phyloP scores from a whole-genome alignment of 2,113 vertebrate species.

The Phaetusa simplex region DNA sequence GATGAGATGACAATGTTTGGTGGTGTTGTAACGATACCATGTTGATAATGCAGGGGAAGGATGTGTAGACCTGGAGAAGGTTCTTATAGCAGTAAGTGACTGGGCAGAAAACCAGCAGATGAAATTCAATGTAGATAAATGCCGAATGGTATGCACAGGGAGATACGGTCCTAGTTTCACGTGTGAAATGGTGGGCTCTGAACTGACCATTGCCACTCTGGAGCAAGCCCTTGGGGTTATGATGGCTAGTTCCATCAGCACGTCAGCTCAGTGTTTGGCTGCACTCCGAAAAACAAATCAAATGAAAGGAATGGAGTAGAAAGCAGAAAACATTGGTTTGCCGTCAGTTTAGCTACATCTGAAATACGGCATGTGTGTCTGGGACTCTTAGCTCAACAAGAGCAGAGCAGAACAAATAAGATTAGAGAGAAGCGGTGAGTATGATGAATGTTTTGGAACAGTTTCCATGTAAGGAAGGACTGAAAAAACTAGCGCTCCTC shows the following conservation, averaged over 20 bases:
- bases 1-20: not conserved
- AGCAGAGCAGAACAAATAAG: not conserved
- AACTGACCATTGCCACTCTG: not conserved
- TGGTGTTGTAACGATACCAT: not conserved
- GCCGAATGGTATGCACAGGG: rapidly evolving
- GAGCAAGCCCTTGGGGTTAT: not conserved
- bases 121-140: not conserved
- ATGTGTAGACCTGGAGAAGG: not conserved
- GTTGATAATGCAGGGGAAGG: not conserved
- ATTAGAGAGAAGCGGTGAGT: not conserved
- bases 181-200: not conserved
- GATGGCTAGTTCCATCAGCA: not conserved
- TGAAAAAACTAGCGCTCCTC: not conserved
- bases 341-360: not conserved
- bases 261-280: not conserved
- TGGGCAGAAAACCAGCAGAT: not conserved
- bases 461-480: not conserved
- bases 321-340: not conserved
- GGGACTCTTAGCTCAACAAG: not conserved
- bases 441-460: not conserved
- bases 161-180: not conserved
- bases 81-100: not conserved
- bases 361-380: not conserved
- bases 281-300: not conserved
- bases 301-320: not conserved